These are phyloP conservation scores for Azorinus chamasolen DNA, from an alignment of 2,888 invertebrate species.

Conservation along the genomic window DNA sequence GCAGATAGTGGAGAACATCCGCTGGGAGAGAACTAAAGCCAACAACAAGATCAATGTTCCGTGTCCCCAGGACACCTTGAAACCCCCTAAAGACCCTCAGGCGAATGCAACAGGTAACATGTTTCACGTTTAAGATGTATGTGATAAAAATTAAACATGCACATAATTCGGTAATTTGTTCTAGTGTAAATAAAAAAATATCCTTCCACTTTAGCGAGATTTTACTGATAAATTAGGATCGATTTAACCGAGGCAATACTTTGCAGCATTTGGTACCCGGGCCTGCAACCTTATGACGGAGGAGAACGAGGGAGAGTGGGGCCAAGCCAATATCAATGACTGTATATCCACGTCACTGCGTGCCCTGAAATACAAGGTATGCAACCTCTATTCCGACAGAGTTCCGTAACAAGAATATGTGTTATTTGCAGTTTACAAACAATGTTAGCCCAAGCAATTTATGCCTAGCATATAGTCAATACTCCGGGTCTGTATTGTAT, in stretches of 20 bases:
- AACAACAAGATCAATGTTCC: slow-evolving; percentile 77
- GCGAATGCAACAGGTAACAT: slow-evolving; percentile 49
- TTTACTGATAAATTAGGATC: no score
- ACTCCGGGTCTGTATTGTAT: no score
- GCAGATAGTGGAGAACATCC: slow-evolving; percentile 84
- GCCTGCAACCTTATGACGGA: slow-evolving; percentile 68
- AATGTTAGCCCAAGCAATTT: no score
- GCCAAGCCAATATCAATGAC: slow-evolving; percentile 81
- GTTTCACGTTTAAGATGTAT: no score
- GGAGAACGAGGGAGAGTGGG: slow-evolving; percentile 84
- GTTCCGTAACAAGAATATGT: no score
- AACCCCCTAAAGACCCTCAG: not conserved
- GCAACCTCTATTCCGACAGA: slow-evolving; percentile 6
- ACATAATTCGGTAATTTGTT: no score
- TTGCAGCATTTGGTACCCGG: slow-evolving; percentile 68
- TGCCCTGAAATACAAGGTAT: slow-evolving; percentile 76
- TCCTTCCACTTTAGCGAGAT: no score
- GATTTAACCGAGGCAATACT: no score
- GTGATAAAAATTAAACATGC: no score
- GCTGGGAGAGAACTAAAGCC: slow-evolving; percentile 84
- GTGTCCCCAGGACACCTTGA: slow-evolving; percentile 77
- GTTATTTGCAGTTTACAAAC: no score
- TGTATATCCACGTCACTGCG: slow-evolving; percentile 80
- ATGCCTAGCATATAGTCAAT: no score
- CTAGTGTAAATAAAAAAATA: no score